Base-by-base conservation (phyloP, 2,888 invertebrate genomes). In the Agrilus biguttatus region DNA sequence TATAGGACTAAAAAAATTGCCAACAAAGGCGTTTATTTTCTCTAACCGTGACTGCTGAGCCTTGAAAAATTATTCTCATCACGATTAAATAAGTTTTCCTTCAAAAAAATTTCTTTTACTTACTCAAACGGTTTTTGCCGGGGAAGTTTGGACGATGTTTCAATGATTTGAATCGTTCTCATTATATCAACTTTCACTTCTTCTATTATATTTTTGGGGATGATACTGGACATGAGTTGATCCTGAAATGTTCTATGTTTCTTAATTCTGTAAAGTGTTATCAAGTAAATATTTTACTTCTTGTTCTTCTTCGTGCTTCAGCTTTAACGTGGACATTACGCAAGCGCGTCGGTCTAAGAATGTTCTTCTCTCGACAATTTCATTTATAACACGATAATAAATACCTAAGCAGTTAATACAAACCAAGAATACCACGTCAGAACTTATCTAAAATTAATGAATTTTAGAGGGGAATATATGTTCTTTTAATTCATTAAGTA, bases 351-450 rank as follows among this genome's bases (percentile, higher is more conserved):
- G 75, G 59, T 92, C 91, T 44, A 92, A 69, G 61, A 93, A 93
- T 1, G 91, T 87, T 47, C 86, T 73, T 47, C 91, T 71, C 49
- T 88, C 83, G 14, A 87, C 83, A 37, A 92, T 80, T 67, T 93
- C 92, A 49, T 85, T 86, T 75, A 91, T 80, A 52, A 86, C 77
- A 42, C 89, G 79, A 63, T 88, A 88, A 68, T 86, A 90, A n/a
- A 89, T 68, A 3, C 93, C 92, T 62, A 91, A 72, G 12, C 80
- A 70, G 60, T 90, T 91, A 8, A 86, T 78, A 50, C 84, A 83
- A 13, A 77, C 53, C 46, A 83, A 71, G 59, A 80, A 83, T 48
- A 86, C 71, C 23, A 75, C 66, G 57, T 91, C 90, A 8, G 83
- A 78, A 36, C 46, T 48, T 36, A 53, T 38, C 57, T 57, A 36